Evolutionary conservation across 53 echinoderm and acorn worm genomes (phyloP).

Genomic region (Apostichopus leukothele): DNA sequence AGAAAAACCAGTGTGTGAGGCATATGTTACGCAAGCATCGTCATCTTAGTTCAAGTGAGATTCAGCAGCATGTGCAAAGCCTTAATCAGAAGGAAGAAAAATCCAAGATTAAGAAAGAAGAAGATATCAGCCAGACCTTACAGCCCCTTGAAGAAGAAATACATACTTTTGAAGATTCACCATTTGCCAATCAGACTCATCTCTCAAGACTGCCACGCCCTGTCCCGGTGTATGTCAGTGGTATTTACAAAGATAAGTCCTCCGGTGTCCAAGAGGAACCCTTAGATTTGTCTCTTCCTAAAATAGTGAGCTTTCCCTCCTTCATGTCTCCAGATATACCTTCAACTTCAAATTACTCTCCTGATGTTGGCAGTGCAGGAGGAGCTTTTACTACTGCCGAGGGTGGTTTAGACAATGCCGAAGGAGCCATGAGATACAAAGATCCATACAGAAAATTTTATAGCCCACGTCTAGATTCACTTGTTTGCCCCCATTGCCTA

Average conservation of each 20-base stretch:
- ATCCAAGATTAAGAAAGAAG: constrained; percentile 36
- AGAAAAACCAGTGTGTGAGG: constrained; percentile 85
- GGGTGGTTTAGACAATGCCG: constrained; percentile 1
- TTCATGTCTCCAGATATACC: constrained; percentile 23
- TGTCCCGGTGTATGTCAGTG: constrained; percentile 26
- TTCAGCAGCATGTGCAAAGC: constrained; percentile 64
- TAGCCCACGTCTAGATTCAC: constrained; percentile 70
- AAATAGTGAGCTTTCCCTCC: constrained; percentile 38
- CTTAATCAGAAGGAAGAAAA: constrained; percentile 46
- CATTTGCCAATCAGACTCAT: constrained; percentile 17
- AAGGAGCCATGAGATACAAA: constrained; percentile 75
- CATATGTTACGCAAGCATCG: constrained; percentile 90
- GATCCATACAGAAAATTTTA: constrained; percentile 88
- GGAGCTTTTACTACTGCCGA: constrained; percentile 35
- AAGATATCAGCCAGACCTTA: not conserved
- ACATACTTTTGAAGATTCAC: constrained; percentile 53
- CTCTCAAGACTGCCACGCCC: constrained; percentile 44
- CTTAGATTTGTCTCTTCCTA: constrained; percentile 84
- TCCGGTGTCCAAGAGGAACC: constrained; percentile 66
- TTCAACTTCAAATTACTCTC: not conserved
- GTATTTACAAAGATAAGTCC: not conserved
- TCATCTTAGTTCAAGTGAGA: constrained; percentile 74
- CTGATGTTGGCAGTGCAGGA: not conserved
- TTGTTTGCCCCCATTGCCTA: constrained; percentile 90
- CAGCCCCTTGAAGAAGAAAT: not conserved